Evolutionary conservation across 2,888 invertebrate species (phyloP).

Genomic region (Philaethria dido): DNA sequence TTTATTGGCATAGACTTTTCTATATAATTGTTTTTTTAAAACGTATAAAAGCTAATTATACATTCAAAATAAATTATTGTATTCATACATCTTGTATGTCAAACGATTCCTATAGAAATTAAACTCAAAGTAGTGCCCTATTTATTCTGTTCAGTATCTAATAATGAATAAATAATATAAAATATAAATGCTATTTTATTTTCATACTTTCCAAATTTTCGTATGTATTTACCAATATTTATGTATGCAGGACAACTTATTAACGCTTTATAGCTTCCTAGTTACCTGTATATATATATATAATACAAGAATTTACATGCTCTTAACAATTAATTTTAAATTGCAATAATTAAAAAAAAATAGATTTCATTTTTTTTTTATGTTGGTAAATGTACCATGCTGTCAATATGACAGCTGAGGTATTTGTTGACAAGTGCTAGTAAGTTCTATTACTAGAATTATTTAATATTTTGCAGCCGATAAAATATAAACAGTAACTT

Average conservation of each 20-base stretch:
- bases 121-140: constrained; percentile 8
- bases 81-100: neutral
- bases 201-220: neutral
- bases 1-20: constrained; percentile 1
- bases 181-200: neutral
- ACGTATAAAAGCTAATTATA: neutral
- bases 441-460: neutral
- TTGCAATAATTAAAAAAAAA: too few relatives aligned
- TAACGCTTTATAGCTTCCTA: too few relatives aligned
- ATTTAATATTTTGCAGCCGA: constrained; percentile 1
- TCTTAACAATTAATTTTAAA: too few relatives aligned
- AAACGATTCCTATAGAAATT: neutral
- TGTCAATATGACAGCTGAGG: constrained; percentile 3
- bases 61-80: constrained; percentile 1
- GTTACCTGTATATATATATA: too few relatives aligned
- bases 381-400: neutral
- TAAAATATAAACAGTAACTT: constrained; percentile 1
- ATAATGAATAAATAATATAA: constrained; percentile 17
- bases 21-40: neutral
- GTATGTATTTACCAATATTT: too few relatives aligned
- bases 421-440: neutral
- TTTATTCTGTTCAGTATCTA: constrained; percentile 10
- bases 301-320: too few relatives aligned
- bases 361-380: too few relatives aligned
- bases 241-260: too few relatives aligned